phyloP scores from a whole-genome alignment of 2,888 invertebrate genomes.

The Saturnia pavonia region DNA sequence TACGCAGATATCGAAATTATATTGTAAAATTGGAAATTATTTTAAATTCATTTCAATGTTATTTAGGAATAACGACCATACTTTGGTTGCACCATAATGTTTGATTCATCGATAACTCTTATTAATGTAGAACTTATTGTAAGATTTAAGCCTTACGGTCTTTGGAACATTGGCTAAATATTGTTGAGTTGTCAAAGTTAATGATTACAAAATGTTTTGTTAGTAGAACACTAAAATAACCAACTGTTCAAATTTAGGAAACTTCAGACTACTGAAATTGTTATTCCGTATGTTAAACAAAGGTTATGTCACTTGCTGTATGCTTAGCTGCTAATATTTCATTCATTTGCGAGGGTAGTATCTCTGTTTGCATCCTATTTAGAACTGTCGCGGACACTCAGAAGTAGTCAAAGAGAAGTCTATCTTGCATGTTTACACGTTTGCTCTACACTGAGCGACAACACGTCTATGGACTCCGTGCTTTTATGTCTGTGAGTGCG shows the following conservation, averaged over 20 bases:
- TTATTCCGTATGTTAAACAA: background rate
- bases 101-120: too few species aligned
- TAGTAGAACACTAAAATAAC: background rate
- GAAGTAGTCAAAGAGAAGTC: slow-evolving; percentile 76
- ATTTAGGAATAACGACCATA: too few species aligned
- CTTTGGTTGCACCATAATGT: too few species aligned
- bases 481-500: slow-evolving; percentile 30
- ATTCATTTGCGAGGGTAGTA: slow-evolving; percentile 65
- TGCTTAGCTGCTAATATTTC: slow-evolving; percentile 45
- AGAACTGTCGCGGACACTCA: slow-evolving; percentile 70
- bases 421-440: slow-evolving; percentile 72
- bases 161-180: too few species aligned
- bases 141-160: too few species aligned
- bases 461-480: slow-evolving; percentile 30
- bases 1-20: too few species aligned
- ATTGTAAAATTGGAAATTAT: too few species aligned
- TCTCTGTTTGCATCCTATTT: slow-evolving; percentile 80
- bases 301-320: background rate
- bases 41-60: too few species aligned
- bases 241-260: background rate
- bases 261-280: background rate
- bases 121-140: too few species aligned
- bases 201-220: background rate
- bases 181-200: background rate
- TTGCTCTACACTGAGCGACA: slow-evolving; percentile 62